Conservation (phyloP, 2,113 vertebrate species). For the Tupaia tana region DNA sequence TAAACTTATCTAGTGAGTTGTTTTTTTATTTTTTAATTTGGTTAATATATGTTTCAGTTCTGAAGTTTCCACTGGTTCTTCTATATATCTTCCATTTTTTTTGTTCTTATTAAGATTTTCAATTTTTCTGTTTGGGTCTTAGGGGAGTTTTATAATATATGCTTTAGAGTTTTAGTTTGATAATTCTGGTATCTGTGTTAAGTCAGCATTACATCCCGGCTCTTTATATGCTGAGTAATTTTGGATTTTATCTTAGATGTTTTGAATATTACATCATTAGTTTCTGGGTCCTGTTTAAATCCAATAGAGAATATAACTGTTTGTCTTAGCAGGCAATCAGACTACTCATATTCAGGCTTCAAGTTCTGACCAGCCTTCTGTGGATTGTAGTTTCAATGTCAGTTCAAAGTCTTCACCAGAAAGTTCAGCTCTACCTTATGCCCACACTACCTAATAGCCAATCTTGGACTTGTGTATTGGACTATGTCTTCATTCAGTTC, state of each 20-base stretch:
- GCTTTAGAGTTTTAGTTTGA: slow-evolving; percentile 22
- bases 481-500: not conserved
- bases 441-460: not conserved
- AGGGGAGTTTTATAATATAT: not conserved
- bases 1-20: not conserved
- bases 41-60: not conserved
- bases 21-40: not conserved
- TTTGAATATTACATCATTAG: slow-evolving; percentile 8
- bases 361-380: slow-evolving; percentile 17
- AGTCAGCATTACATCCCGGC: not conserved
- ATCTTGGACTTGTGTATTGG: not conserved
- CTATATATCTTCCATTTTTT: not conserved
- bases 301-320: not conserved
- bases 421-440: not conserved
- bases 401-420: not conserved
- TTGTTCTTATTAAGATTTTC: not conserved
- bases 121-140: not conserved
- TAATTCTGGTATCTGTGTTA: not conserved
- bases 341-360: not conserved
- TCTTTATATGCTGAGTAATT: not conserved
- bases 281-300: not conserved
- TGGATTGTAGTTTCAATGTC: not conserved
- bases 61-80: not conserved
- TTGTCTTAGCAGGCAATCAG: slow-evolving; percentile 11
- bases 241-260: not conserved